These are phyloP conservation scores for Pygoscelis antarcticus DNA, from an alignment of 2,113 vertebrate species.

Conservation along the genomic window DNA sequence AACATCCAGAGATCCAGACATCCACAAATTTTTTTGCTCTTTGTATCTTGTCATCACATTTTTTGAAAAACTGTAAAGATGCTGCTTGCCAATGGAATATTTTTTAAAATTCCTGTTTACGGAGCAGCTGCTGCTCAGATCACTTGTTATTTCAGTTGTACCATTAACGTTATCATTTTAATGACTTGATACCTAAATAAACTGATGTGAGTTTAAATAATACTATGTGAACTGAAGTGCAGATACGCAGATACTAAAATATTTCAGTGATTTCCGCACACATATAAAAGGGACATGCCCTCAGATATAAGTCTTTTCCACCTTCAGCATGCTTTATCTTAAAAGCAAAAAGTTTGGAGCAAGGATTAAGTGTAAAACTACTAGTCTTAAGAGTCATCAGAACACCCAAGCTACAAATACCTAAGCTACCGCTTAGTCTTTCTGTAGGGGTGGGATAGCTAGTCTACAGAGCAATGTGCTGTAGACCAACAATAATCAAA, in stretches of 20 bases:
- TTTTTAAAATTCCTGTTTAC: not conserved
- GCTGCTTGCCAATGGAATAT: not conserved
- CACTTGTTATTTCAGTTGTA: not conserved
- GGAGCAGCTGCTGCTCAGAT: not conserved
- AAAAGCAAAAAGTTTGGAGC: not conserved
- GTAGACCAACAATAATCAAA: not conserved
- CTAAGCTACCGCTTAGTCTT: fast-evolving
- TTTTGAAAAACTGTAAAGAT: not conserved
- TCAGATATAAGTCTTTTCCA: not conserved
- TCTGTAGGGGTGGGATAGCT: not conserved
- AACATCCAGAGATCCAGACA: too few species aligned
- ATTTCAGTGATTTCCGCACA: not conserved
- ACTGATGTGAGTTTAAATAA: not conserved
- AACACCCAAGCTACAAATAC: not conserved
- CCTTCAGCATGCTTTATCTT: not conserved
- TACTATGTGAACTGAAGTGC: not conserved
- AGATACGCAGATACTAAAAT: not conserved
- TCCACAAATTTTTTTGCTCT: not conserved
- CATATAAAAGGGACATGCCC: not conserved
- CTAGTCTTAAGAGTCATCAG: not conserved
- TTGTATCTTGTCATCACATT: not conserved
- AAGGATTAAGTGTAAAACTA: not conserved
- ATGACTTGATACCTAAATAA: not conserved
- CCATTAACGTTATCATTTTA: fast-evolving
- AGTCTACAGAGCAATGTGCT: not conserved